Evolutionary conservation across 2,888 invertebrate species (phyloP), one percentile per base, ranked within the genome.

Genomic region (Tupiocoris notatus): DNA sequence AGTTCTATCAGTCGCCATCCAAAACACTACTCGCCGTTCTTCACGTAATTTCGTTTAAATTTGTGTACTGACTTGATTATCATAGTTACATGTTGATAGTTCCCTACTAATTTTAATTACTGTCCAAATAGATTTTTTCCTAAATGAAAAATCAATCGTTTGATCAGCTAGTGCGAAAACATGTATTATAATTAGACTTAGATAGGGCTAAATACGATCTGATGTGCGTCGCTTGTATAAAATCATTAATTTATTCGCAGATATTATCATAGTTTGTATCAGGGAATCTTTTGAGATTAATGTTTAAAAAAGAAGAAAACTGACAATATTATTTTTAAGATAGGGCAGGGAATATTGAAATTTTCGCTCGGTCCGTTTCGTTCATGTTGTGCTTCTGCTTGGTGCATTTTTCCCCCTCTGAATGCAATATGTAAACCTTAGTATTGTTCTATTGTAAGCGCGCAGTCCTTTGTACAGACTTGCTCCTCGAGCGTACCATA

Each of bases 241-340:
- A 39, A 39, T 12, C 39, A 3, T 12, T 39, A 39, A 39, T 39
- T 39, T 39, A 39, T 39, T 20, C 39, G 39, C 25, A 65, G 65
- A 65, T 39, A 17, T 39, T 21, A 65, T 17, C 18, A 39, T 65
- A 39, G 25, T 65, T 25, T 6, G 54, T n/a, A n/a, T 2, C 17
- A 3, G 1, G 18, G 12, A 63, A 63, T 21, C 16, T 12, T n/a
- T 20, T 63, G 23, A 65, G 21, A 65, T 39, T 65, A 17, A 3
- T 39, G 39, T 39, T 22, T 16, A 39, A 20, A 54, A 6, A 67
- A 56, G 58, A 59, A 20, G 70, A 70, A 70, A 54, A 25, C 57
- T 25, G 73, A 73, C 73, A 73, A 73, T 73, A 73, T 73, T 73
- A 62, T 73, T 73, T 65, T 25, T 59, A 39, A 39, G 39, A 12